Evolutionary conservation across 2,888 invertebrate species (phyloP), one percentile per base, ranked within the genome.

Genomic region (Euspilapteryx auroguttella): DNA sequence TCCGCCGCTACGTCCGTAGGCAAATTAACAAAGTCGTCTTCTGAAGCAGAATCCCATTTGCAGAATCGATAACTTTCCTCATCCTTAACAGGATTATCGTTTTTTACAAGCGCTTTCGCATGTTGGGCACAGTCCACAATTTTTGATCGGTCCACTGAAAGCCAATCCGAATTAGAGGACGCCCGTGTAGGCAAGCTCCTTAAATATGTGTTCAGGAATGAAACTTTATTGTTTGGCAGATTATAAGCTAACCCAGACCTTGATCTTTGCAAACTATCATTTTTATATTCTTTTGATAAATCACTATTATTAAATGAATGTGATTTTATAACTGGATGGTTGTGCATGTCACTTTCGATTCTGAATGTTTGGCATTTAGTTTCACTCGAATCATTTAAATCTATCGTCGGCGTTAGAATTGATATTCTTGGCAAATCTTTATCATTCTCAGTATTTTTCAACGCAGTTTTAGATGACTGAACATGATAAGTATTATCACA

Each of bases 171-270:
- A 57, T 64, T 66, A 49, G 58, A 53, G 42, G 48, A 52, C 40
- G 59, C 54, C 37, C 65, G 57, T 28, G 52, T 47, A 37, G 59
- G 68, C 55, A 77, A 57, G 55, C 76, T 77, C 55, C 65, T 76
- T 49, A 77, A 55, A 47, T 77, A 76, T 47, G 76, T 77, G 44
- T 71, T 68, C 33, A 77, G 52, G 47, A 77, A 77, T 32, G 66
- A 65, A 50, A 76, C 55, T 46, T 76, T 75, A 48, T 71, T 71
- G 45, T 56, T 52, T 11, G 73, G 75, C 20, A 49, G 53, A 34
- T 55, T 55, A 46, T 66, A 73, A 36, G 55, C 41, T 35, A 54
- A 44, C 27, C 65, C 59, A 21, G 75, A 73, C 45, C 63, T 62
- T 11, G 71, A 75, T 33, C 75, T 65, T 10, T 46, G 43, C 36